Base-by-base conservation (phyloP, 2,113 vertebrate genomes). In the Fulmarus glacialis region DNA sequence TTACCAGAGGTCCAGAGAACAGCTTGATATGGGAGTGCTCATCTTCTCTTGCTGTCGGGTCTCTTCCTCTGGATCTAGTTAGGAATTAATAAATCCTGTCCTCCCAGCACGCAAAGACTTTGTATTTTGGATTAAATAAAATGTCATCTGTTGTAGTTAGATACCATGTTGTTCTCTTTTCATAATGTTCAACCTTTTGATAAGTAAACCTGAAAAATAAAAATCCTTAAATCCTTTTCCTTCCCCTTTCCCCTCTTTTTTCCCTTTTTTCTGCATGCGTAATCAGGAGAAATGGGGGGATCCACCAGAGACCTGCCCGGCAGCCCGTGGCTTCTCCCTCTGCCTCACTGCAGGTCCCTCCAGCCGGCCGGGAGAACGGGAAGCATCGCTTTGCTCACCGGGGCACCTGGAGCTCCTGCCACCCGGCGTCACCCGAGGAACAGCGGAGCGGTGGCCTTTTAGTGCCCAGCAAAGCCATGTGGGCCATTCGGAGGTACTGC, bases 401-500 rank as follows among this genome's bases (percentile, higher is more conserved):
- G 27, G 94, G 96, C 19, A 10, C 96, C 11, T 98, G 98, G 98
- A 96, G 96, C 80, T 94, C 97, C 73, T 98, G 97, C 85, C 98
- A 79, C 16, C 63, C 97, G 0, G 15, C 89, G 0, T 30, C 90
- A 16, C 82, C 97, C 0, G 42, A 52, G 21, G 93, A 96, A 45
- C 97, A 52, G 81, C 93, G 47, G 55, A 96, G 92, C 11, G 11
- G 74, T 32, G 90, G 70, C 82, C 95, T 97, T 60, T 70, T 89
- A 1, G 52, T 90, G 92, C 96, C 97, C 71, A 91, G 94, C 47
- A 67, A 82, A 59, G 97, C 98, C 10, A 2, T 97, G 53, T 96
- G 98, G 97, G 95, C 97, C 84, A 47, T 97, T 14, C 50, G 83
- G n/a, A 98, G 98, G 98, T 98, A 98, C 75, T 64, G 67, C 29